A percentile compares a stretch with the other conserved stretches of the same genome.
Evolutionary conservation across 2,113 vertebrate genomes (phyloP).

Genomic region (Lepus europaeus): DNA sequence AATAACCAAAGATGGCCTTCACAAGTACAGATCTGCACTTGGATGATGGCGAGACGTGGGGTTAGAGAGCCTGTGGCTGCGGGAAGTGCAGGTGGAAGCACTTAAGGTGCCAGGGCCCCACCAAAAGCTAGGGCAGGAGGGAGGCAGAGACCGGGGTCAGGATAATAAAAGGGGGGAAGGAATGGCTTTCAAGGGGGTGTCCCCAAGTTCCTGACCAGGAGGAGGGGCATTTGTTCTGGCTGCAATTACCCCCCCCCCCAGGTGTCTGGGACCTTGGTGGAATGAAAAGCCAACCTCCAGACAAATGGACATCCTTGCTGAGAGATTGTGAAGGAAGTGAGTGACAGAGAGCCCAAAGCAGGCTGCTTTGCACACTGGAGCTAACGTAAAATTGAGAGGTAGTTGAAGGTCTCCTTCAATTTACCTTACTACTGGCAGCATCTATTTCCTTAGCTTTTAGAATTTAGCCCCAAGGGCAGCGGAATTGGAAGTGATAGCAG

Average conservation of each 20-base stretch:
- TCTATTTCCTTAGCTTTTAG: not conserved
- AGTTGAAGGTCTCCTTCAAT: not conserved
- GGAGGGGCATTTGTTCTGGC: accelerated
- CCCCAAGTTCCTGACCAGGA: not conserved
- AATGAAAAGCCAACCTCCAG: not conserved
- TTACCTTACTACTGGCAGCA: not conserved
- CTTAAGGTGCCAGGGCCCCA: too few relatives aligned
- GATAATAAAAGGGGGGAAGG: accelerated
- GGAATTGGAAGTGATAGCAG: not conserved
- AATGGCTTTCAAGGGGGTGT: accelerated
- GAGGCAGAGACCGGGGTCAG: not conserved
- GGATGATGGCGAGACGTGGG: accelerated
- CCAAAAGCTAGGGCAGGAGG: not conserved
- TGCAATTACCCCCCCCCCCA: accelerated
- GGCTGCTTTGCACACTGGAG: not conserved
- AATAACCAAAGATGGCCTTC: not conserved
- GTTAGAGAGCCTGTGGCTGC: not conserved
- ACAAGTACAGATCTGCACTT: accelerated
- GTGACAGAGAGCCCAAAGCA: not conserved
- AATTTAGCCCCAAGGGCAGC: not conserved
- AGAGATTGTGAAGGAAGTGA: not conserved
- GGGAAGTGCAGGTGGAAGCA: not conserved
- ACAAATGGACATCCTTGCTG: not conserved
- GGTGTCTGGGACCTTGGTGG: not conserved
- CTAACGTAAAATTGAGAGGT: not conserved